Evolutionary conservation across 2,888 invertebrate genomes (phyloP).

Genomic region (Lepidocyrtoides sp.): DNA sequence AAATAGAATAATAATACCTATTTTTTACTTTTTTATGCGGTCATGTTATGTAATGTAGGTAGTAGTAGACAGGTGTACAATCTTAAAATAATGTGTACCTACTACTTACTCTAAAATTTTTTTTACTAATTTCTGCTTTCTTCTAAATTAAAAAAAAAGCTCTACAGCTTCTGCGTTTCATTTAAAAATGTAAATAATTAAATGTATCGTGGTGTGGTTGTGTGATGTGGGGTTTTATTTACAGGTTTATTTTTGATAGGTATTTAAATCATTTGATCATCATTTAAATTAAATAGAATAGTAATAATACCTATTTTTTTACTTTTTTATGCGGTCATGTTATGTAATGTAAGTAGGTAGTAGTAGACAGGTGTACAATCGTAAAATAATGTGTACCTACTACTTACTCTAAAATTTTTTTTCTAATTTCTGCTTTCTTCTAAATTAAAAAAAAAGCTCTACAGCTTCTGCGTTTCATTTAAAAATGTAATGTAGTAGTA

Average conservation of each 20-base stretch:
- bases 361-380: constrained; percentile 1
- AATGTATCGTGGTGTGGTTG: not conserved
- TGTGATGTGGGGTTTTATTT: not conserved
- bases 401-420: not conserved
- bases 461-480: not conserved
- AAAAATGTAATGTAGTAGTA: too few species aligned
- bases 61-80: too few species aligned
- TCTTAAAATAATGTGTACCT: constrained; percentile 9
- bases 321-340: not conserved
- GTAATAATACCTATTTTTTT: too few species aligned
- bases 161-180: constrained; percentile 1
- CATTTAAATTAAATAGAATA: not conserved
- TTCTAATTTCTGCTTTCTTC: not conserved
- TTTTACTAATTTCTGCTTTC: not conserved
- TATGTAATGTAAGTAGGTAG: too few species aligned
- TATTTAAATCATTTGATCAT: not conserved
- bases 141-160: constrained; percentile 19
- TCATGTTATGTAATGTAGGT: not conserved
- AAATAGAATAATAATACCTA: too few species aligned
- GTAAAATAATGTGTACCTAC: not conserved
- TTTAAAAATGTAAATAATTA: too few species aligned
- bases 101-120: not conserved
- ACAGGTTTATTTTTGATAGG: not conserved
- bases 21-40: not conserved
- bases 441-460: constrained; percentile 27